Conservation (phyloP, 2,113 vertebrate genomes). For the Lamprotornis superbus region DNA sequence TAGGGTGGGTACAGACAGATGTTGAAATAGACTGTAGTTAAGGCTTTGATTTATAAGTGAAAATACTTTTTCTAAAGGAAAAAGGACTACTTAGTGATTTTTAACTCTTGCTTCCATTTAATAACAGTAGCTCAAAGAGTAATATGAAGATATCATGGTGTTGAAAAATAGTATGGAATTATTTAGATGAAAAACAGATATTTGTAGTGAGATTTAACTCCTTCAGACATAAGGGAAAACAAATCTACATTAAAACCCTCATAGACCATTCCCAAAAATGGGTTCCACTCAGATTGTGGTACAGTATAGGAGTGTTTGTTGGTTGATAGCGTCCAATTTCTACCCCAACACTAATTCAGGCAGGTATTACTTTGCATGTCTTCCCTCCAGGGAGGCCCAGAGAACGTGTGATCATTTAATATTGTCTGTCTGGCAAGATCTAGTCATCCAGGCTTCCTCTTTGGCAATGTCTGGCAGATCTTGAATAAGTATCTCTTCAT, state of each 20-base stretch:
- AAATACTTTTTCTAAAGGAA: not conserved
- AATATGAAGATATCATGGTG: not conserved
- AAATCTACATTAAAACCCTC: not conserved
- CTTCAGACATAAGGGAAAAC: not conserved
- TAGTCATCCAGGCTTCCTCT: not conserved
- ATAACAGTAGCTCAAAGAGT: not conserved
- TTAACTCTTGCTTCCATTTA: not conserved
- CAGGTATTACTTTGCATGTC: not conserved
- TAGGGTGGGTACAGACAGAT: not conserved
- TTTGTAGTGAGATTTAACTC: not conserved
- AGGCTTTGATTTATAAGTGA: not conserved
- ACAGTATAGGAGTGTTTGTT: not conserved
- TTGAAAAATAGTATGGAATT: not conserved
- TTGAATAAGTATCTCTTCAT: not conserved
- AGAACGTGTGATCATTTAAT: not conserved
- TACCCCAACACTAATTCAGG: not conserved
- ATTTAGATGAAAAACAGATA: not conserved
- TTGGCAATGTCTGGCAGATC: not conserved
- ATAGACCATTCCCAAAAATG: not conserved
- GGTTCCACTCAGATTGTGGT: not conserved
- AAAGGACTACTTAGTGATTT: not conserved
- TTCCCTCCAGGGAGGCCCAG: not conserved
- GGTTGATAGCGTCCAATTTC: not conserved
- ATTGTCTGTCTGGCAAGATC: not conserved
- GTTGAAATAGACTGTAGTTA: not conserved